These are phyloP conservation scores for Agrypnus murinus DNA, from an alignment of 2,888 invertebrate genomes.

Conservation along the genomic window DNA sequence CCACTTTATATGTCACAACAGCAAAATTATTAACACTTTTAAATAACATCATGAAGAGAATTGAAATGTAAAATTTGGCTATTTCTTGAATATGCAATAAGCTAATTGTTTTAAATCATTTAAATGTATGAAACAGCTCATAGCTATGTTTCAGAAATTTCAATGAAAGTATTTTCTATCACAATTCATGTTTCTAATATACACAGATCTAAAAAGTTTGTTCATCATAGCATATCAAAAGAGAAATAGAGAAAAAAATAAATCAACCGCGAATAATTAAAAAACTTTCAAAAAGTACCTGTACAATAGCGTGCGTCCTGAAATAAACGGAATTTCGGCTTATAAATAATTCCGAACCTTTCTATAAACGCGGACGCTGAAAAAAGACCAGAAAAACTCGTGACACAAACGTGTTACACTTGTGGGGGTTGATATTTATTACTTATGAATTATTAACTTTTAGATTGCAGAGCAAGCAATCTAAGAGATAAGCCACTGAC, in stretches of 20 bases:
- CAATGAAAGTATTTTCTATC: too few relatives aligned
- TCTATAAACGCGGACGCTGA: slow-evolving; percentile 25
- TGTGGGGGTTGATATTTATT: slow-evolving; percentile 35
- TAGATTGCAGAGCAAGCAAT: slow-evolving; percentile 6
- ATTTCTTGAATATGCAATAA: too few relatives aligned
- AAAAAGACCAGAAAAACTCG: slow-evolving; percentile 33
- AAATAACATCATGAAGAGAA: too few relatives aligned
- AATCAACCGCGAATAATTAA: slow-evolving; percentile 33
- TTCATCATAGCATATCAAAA: slow-evolving; percentile 10
- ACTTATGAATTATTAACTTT: slow-evolving; percentile 38
- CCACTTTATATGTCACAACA: too few relatives aligned
- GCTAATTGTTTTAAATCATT: too few relatives aligned
- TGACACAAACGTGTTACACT: slow-evolving; percentile 31
- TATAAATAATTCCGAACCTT: slow-evolving; percentile 30
- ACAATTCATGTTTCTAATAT: too few relatives aligned
- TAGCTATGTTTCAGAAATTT: too few relatives aligned
- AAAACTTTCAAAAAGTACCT: slow-evolving; percentile 30
- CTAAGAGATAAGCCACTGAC: slow-evolving; percentile 19
- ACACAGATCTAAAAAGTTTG: too few relatives aligned
- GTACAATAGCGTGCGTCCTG: slow-evolving; percentile 30
- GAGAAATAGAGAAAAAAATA: slow-evolving; percentile 9
- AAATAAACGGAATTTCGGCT: slow-evolving; percentile 35
- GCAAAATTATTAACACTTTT: too few relatives aligned
- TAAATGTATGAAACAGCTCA: too few relatives aligned
- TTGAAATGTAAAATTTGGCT: too few relatives aligned